A percentile compares a stretch with the other conserved stretches of the same genome.
Conservation (phyloP, 2,888 invertebrate species). For the Pardosa pseudoannulata region DNA sequence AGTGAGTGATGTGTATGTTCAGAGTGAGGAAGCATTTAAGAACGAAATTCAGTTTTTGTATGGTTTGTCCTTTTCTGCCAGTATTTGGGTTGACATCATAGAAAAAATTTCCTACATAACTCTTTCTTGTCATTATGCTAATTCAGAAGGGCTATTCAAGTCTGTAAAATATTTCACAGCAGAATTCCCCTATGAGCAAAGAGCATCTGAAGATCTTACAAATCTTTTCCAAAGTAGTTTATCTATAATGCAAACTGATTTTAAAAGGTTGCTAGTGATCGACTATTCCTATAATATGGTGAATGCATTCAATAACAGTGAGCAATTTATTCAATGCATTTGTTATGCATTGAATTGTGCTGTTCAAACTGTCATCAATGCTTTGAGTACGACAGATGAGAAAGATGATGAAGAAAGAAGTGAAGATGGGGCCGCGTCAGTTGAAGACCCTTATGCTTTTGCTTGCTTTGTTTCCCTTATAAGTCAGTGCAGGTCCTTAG, state of each 20-base stretch:
- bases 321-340: constrained; percentile 67
- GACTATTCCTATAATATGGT: constrained; percentile 70
- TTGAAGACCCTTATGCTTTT: constrained; percentile 60
- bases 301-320: constrained; percentile 55
- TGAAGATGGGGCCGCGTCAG: neutral
- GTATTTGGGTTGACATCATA: constrained; percentile 51
- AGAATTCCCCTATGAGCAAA: constrained; percentile 62
- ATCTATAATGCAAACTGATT: constrained; percentile 52
- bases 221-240: constrained; percentile 52
- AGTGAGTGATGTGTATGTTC: constrained; percentile 45
- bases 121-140: constrained; percentile 59
- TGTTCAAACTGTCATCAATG: constrained; percentile 59
- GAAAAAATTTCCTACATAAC: constrained; percentile 63
- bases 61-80: constrained; percentile 61
- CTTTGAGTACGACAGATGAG: constrained; percentile 43
- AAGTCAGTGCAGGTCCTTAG: constrained; percentile 55
- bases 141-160: constrained; percentile 52
- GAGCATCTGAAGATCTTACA: constrained; percentile 32
- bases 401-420: constrained; percentile 26
- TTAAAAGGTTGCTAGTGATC: constrained; percentile 53
- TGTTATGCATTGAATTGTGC: constrained; percentile 62
- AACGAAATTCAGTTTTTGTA: constrained; percentile 59
- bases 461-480: constrained; percentile 61
- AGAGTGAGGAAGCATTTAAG: constrained; percentile 47
- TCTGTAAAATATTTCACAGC: constrained; percentile 57